phyloP scores from a whole-genome alignment of 2,888 invertebrate species.

The Yponomeuta sedellus region DNA sequence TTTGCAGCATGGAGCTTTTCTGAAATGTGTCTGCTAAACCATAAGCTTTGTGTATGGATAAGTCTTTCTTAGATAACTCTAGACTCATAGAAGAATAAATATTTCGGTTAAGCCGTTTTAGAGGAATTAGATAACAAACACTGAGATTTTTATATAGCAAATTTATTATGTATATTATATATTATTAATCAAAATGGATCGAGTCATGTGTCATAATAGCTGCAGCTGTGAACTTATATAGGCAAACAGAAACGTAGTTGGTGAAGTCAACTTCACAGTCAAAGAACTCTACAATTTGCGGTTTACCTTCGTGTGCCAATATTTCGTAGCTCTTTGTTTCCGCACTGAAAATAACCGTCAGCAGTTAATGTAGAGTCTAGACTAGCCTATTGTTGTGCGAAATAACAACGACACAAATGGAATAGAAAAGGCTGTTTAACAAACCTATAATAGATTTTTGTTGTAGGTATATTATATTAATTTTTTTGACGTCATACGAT shows the following conservation, averaged over 20 bases:
- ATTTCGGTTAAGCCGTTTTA: too few species aligned
- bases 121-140: too few species aligned
- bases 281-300: background rate
- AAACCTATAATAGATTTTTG: background rate
- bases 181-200: too few species aligned
- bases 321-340: background rate
- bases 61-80: too few species aligned
- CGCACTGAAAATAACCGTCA: constrained; percentile 4
- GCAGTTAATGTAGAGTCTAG: background rate
- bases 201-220: too few species aligned
- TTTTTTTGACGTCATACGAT: background rate
- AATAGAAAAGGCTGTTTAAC: background rate
- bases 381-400: background rate
- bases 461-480: background rate
- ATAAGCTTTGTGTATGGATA: too few species aligned
- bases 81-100: too few species aligned
- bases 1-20: background rate
- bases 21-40: background rate
- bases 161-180: too few species aligned
- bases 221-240: too few species aligned
- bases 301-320: background rate
- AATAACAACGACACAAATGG: background rate
- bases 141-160: too few species aligned
- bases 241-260: too few species aligned
- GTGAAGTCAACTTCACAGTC: too few species aligned